These are phyloP conservation scores for Apamea sordens DNA, from an alignment of 2,888 invertebrate genomes.

Conservation along the genomic window DNA sequence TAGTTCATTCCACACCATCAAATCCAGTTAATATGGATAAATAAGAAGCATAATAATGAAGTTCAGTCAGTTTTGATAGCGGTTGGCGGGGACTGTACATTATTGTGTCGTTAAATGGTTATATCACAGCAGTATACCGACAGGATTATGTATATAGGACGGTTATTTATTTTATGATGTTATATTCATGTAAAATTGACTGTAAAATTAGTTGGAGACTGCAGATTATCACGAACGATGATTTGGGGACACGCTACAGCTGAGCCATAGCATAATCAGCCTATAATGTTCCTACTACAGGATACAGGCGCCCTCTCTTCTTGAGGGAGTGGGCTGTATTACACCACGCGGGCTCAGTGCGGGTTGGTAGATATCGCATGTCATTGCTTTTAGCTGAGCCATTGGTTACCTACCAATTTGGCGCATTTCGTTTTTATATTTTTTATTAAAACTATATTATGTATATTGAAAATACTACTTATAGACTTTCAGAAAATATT, in stretches of 20 bases:
- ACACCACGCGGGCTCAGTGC: not conserved
- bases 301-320: not conserved
- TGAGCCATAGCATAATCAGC: not conserved
- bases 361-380: not conserved
- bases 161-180: slow-evolving; percentile 45
- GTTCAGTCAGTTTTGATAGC: slow-evolving; percentile 44
- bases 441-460: not conserved
- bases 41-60: slow-evolving; percentile 38
- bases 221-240: not conserved
- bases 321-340: not conserved
- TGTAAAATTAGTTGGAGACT: slow-evolving; percentile 19
- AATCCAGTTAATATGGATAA: slow-evolving; percentile 29
- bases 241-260: not conserved
- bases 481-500: not conserved
- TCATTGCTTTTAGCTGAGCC: not conserved
- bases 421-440: not conserved
- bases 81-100: slow-evolving; percentile 13
- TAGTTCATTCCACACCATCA: slow-evolving; percentile 1
- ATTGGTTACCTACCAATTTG: not conserved
- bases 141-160: slow-evolving; percentile 27
- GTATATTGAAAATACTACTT: not conserved
- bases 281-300: not conserved
- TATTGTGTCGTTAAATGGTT: slow-evolving; percentile 53
- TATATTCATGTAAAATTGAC: slow-evolving; percentile 11
- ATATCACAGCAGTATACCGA: slow-evolving; percentile 28